Conservation (phyloP, 2,113 vertebrate species). For the Urocolius indicus region DNA sequence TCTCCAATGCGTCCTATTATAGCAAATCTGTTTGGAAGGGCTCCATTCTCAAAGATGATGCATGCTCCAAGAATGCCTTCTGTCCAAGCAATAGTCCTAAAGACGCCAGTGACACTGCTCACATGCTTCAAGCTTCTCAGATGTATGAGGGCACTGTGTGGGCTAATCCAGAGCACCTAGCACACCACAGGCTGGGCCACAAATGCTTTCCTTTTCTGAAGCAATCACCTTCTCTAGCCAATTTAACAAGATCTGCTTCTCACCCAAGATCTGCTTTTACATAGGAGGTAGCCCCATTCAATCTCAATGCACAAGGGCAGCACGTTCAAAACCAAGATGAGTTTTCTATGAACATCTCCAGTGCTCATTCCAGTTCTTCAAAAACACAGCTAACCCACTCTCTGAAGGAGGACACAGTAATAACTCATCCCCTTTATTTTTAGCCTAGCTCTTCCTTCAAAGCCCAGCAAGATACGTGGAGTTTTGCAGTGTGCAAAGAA, state of each 20-base stretch:
- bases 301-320: neutral
- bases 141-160: accelerated
- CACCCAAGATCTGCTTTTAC: neutral
- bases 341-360: neutral
- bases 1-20: conserved; percentile 25
- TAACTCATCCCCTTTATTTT: conserved; percentile 56
- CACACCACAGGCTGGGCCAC: neutral
- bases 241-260: neutral
- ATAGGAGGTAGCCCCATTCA: neutral
- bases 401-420: conserved; percentile 24
- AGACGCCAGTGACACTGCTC: neutral
- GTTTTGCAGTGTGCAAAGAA: neutral
- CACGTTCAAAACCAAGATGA: neutral
- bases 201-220: neutral
- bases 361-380: neutral
- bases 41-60: neutral
- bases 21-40: conserved; percentile 34
- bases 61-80: conserved; percentile 26
- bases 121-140: neutral
- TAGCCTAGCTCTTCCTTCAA: conserved; percentile 50
- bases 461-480: conserved; percentile 24
- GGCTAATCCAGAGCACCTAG: neutral
- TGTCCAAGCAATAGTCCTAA: neutral
- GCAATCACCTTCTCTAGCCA: neutral
- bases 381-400: conserved; percentile 9